phyloP scores from a whole-genome alignment of 2,888 invertebrate species.

The Criorhina ranunculi region DNA sequence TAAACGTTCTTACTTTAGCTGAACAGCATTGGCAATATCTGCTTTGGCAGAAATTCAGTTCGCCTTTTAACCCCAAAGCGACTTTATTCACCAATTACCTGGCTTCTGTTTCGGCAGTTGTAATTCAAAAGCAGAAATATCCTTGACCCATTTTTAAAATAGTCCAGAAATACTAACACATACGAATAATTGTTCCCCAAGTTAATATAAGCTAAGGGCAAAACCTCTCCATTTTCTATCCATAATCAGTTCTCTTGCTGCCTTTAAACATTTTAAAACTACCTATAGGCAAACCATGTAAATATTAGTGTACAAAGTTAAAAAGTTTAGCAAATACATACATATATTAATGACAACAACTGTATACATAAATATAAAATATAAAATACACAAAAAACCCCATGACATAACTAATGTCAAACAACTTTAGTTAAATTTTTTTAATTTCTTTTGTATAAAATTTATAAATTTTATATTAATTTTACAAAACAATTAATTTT shows the following conservation, averaged over 20 bases:
- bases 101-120: too few relatives aligned
- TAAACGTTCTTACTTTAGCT: too few relatives aligned
- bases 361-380: constrained; percentile 39
- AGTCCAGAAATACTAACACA: too few relatives aligned
- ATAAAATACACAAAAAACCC: background rate
- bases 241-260: background rate
- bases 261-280: background rate
- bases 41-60: too few relatives aligned
- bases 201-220: too few relatives aligned
- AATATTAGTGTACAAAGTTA: constrained; percentile 30
- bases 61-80: too few relatives aligned
- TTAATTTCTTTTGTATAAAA: constrained; percentile 41
- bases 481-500: constrained; percentile 20
- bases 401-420: background rate
- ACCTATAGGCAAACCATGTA: constrained; percentile 3
- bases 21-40: too few relatives aligned
- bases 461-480: constrained; percentile 35
- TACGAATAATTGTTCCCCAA: too few relatives aligned
- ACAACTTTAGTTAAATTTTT: background rate
- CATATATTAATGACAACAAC: constrained; percentile 13
- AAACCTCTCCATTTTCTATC: background rate
- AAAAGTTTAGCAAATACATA: background rate
- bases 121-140: too few relatives aligned
- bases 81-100: too few relatives aligned
- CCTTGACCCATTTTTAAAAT: too few relatives aligned